Evolutionary conservation across 2,113 vertebrate species (phyloP).

Genomic region (Anarhynchus alexandrinus): DNA sequence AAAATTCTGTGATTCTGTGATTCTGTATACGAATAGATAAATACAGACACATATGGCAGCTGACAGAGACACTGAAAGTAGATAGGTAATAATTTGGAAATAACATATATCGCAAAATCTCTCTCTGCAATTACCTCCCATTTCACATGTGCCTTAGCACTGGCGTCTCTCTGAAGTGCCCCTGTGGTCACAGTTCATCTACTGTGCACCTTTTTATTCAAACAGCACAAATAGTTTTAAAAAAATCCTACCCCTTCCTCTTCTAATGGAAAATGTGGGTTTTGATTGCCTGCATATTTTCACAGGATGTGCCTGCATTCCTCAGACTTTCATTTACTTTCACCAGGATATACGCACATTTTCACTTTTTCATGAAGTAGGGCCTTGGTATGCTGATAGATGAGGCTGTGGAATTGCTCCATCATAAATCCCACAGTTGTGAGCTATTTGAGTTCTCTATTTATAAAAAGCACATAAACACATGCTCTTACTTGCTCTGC

Average conservation of each 20-base stretch:
- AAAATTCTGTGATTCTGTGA: too few species aligned
- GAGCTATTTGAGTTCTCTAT: neutral
- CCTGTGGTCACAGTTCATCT: neutral
- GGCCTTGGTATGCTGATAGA: neutral
- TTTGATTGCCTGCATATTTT: neutral
- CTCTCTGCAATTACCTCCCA: neutral
- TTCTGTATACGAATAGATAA: neutral
- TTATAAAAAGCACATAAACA: neutral
- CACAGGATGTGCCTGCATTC: rapidly evolving
- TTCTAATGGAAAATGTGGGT: neutral
- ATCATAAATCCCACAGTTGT: neutral
- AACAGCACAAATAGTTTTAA: neutral
- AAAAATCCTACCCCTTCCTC: neutral
- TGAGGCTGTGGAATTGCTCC: neutral
- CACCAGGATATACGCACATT: neutral
- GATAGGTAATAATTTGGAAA: neutral
- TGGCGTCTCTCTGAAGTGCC: neutral
- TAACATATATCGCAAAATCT: neutral
- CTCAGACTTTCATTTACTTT: neutral
- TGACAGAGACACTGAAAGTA: neutral
- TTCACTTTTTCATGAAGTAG: neutral
- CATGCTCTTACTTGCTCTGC: neutral
- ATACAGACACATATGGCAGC: neutral
- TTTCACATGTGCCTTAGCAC: neutral
- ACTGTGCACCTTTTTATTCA: neutral